Evolutionary conservation across 2,888 invertebrate species (phyloP).

Genomic region (Spisula solida): DNA sequence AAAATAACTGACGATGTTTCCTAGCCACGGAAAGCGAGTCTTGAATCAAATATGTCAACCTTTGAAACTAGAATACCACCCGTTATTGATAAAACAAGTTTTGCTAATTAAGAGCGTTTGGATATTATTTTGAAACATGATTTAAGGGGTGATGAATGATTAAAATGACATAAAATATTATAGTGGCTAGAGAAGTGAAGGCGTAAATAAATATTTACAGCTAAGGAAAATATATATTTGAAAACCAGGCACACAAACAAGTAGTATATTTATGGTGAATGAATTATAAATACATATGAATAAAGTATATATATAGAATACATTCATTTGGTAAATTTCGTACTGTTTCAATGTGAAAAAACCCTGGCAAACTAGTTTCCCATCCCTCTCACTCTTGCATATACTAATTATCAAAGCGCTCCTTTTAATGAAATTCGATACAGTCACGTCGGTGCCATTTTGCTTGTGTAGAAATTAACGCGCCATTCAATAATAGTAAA

Average conservation of each 20-base stretch:
- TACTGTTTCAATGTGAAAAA: slow-evolving; percentile 5
- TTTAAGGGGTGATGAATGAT: background rate
- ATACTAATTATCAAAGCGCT: background rate
- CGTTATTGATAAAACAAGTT: background rate
- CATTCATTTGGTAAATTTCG: background rate
- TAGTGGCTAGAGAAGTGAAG: slow-evolving; percentile 36
- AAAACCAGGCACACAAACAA: slow-evolving; percentile 46
- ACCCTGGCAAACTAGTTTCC: background rate
- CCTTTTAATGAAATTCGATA: background rate
- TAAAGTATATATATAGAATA: background rate
- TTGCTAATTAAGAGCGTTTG: background rate
- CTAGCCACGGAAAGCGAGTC: no score
- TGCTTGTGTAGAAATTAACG: background rate
- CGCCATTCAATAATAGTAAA: background rate
- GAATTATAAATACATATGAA: background rate
- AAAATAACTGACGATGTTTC: no score
- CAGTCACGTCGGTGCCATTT: background rate
- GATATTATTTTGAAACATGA: slow-evolving; percentile 2
- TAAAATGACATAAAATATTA: slow-evolving; percentile 5
- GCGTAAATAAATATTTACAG: slow-evolving; percentile 44
- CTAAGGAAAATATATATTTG: slow-evolving; percentile 40
- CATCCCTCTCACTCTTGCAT: background rate
- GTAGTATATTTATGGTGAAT: slow-evolving; percentile 5
- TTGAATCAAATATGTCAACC: no score
- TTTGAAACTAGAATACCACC: no score